Percentiles rank a stretch among this genome's conserved stretches.
phyloP scores from a whole-genome alignment of 2,797 vertebrate genomes.

The Mareca penelope region DNA sequence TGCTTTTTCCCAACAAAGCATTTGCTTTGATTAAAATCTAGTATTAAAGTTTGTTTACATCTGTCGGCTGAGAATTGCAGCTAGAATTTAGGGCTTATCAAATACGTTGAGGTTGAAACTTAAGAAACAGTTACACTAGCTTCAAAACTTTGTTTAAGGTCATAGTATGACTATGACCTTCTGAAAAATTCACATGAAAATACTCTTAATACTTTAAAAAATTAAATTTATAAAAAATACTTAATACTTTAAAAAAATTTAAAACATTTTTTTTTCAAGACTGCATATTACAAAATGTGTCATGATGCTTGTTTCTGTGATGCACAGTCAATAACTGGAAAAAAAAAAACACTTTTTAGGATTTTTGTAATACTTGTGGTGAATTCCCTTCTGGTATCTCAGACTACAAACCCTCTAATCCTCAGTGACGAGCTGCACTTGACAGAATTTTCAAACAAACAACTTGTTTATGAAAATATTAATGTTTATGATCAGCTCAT shows the following conservation, averaged over 20 bases:
- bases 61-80: background rate
- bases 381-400: background rate
- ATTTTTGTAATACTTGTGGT: background rate
- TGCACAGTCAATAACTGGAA: background rate
- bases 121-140: background rate
- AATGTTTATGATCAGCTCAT: background rate
- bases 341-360: background rate
- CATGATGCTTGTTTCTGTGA: background rate
- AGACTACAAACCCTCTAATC: background rate
- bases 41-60: background rate
- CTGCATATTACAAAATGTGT: background rate
- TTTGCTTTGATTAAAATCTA: constrained; percentile 6
- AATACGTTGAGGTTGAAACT: background rate
- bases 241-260: too few species aligned
- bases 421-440: background rate
- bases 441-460: background rate
- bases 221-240: too few species aligned
- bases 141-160: background rate
- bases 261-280: background rate
- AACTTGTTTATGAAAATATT: background rate
- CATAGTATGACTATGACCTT: too few species aligned
- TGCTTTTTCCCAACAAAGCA: background rate
- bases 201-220: background rate
- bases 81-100: background rate
- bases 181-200: background rate